Base-by-base conservation (phyloP, 2,113 vertebrate species). In the Microtus richardsoni region DNA sequence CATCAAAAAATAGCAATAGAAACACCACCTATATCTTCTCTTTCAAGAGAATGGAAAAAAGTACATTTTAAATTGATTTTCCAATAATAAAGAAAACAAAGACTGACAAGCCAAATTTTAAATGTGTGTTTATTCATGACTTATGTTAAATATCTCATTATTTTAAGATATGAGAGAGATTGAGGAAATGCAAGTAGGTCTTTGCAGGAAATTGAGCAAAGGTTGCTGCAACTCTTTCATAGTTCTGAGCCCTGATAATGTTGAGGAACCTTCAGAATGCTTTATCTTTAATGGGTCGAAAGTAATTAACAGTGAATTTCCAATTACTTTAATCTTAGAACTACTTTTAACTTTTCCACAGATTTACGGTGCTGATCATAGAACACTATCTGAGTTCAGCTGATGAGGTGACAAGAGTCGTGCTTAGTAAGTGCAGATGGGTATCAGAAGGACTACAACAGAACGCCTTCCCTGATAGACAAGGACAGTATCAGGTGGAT, bases 41-140 rank as follows among this genome's bases (percentile, higher is more conserved):
- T 60, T 85, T 77, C 74, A 87, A 12, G 9, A 85, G 44, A 52
- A 91, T 93, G 64, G 41, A 89, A 92, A 94, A 0, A 83, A 94
- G 33, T 54, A 1, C 44, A 44, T 64, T 92, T 66, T 80, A 58
- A 86, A 94, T 71, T 17, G 36, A 30, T 66, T 91, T 88, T 12
- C 70, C 74, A 77, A 89, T 84, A 41, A 89, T 93, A 91, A 84
- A 30, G 12, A 79, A 94, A 91, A 49, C 33, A 47, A 93, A 92
- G 39, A 5, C 49, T 33, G 54, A 33, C 36, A 93, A 26, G 8
- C 13, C 75, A 24, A 80, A 90, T 95, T 89, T 96, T 82, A 94
- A 91, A 93, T 77, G 68, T 94, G 11, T 22, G 83, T 85, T 95
- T 92, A 6, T 80, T 85, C n/a, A 24, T 0, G 26, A 71, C 88